Evolutionary conservation across 2,113 vertebrate genomes (phyloP), one percentile per base, ranked within the genome.

Genomic region (Tupaia chinensis): DNA sequence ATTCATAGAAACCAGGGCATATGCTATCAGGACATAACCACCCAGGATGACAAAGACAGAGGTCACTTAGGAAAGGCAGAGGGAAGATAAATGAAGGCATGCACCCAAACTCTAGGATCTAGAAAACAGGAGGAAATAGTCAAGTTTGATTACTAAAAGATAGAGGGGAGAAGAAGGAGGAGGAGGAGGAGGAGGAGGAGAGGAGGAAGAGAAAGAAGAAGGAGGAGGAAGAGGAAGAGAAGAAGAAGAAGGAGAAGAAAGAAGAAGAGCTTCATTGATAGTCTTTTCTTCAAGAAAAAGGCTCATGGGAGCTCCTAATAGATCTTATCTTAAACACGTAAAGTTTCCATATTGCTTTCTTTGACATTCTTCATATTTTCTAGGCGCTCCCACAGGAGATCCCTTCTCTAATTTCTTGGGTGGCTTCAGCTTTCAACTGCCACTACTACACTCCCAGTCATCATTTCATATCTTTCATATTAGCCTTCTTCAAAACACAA

Each of bases 221-320:
- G 7, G 60, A 61, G 54, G 0, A 17, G 0, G 1, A 16, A 34
- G 32, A 1, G 2, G 53, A 82, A 23, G 6, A 17, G 23, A 5
- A 85, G 66, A 60, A 85, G 53, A 23, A 53, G 74, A 27, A 4
- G 7, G 53, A 61, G 54, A 0, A 17, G 0, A 2, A 16, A 34
- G 32, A 1, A 2, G 53, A 82, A 29, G 6, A 17, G 23, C 32
- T 53, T 74, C 76, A 22, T 0, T 34, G 66, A 12, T 7, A 29
- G 34, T 80, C 85, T 86, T 83, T 69, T 72, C 72, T 83, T 77
- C 89, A 81, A 32, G 69, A 91, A 69, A 73, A 32, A 73, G 65
- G 6, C n/a, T 65, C 14, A 0, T 3, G 1, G 87, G 78, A 29
- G 32, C 76, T 4, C 27, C 87, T 66, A 27, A 70, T 1, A n/a